Conservation (phyloP, 2,113 vertebrate species). For the Coryphaenoides rupestris region DNA sequence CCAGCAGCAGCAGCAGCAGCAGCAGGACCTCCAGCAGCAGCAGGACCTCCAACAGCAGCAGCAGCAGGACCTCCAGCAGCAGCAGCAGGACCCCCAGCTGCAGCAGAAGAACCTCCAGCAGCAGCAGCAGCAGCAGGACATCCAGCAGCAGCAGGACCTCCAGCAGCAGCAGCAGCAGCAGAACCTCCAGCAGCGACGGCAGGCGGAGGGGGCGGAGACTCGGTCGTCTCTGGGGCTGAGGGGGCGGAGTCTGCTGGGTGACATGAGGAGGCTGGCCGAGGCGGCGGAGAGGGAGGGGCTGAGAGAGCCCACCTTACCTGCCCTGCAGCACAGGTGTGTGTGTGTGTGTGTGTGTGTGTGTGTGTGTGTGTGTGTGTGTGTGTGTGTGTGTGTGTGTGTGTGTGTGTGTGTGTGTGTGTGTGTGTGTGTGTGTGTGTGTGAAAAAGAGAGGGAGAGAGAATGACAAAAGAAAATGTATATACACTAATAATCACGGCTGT, state of each 20-base stretch:
- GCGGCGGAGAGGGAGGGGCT: constrained; percentile 75
- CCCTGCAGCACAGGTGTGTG: constrained; percentile 82
- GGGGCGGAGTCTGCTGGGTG: constrained; percentile 71
- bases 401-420: no score
- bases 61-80: constrained; percentile 26
- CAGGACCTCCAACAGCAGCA: constrained; percentile 17
- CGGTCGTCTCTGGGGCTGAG: constrained; percentile 65
- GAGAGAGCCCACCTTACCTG: constrained; percentile 86
- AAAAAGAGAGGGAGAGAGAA: no score
- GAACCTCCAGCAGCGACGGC: constrained; percentile 10
- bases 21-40: no score
- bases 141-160: constrained; percentile 49
- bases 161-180: constrained; percentile 44
- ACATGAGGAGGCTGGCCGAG: constrained; percentile 76
- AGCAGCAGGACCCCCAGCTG: no score
- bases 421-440: no score
- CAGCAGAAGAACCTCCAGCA: constrained; percentile 37
- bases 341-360: no score
- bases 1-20: no score
- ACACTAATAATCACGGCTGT: no score
- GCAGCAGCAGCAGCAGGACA: no score
- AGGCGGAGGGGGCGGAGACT: constrained; percentile 55
- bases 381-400: no score
- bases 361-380: no score
- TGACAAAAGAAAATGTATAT: no score